Conservation (phyloP, 37 sponge, comb jelly and placozoan genomes). For the Ianthella basta region DNA sequence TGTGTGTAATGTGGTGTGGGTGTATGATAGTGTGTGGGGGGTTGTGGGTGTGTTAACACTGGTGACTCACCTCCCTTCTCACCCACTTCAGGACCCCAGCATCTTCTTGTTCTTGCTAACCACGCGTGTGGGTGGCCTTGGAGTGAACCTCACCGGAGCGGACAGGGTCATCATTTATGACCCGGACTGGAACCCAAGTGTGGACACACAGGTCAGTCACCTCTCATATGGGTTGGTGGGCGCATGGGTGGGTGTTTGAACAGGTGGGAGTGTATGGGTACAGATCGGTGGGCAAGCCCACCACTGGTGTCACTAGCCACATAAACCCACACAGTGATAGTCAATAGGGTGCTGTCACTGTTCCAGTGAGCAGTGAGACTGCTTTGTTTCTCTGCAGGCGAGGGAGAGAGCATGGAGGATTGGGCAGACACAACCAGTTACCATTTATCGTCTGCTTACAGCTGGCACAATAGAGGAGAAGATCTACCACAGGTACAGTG, state of each 20-base stretch:
- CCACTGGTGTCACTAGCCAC: no score
- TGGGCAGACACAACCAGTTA: conserved; percentile 91
- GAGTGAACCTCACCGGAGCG: conserved; percentile 96
- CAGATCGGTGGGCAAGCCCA: no score
- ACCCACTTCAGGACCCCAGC: conserved; percentile 52
- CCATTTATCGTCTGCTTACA: conserved; percentile 92
- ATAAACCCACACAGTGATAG: no score
- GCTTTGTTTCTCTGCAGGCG: conserved; percentile 55
- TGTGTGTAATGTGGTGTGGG: no score
- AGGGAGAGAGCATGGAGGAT: conserved; percentile 98
- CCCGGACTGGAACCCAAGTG: conserved; percentile 99
- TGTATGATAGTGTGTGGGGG: no score
- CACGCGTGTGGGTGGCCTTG: conserved; percentile 98
- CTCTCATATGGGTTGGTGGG: no score
- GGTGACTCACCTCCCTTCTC: no score
- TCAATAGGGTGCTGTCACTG: conserved; percentile 85
- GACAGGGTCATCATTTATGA: conserved; percentile 94
- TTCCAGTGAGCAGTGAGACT: no score
- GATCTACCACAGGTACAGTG: conserved; percentile 89
- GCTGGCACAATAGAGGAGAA: conserved; percentile 98
- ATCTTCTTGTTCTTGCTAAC: conserved; percentile 97
- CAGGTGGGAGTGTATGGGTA: no score
- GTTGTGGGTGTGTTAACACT: no score
- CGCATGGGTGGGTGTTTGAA: no score
- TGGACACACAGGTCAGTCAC: conserved; percentile 94